phyloP scores from a whole-genome alignment of 2,888 invertebrate genomes.

The Tetragonula carbonaria region DNA sequence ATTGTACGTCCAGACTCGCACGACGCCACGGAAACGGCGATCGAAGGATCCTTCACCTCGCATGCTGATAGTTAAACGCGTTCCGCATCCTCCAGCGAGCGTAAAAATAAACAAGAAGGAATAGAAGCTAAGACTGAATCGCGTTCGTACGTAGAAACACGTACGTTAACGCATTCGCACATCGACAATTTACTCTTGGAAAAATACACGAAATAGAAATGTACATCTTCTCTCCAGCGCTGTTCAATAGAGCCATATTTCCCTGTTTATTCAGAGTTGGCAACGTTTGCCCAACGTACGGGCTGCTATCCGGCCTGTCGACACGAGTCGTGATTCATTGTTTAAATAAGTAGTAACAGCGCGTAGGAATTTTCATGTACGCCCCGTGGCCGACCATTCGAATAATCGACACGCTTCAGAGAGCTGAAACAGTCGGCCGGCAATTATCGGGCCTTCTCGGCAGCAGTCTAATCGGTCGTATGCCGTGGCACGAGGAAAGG shows the following conservation, averaged over 20 bases:
- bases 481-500: conserved; percentile 64
- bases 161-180: background rate
- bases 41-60: background rate
- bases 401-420: conserved; percentile 50
- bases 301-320: conserved; percentile 8
- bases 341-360: conserved; percentile 33
- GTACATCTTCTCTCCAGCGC: background rate
- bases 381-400: conserved; percentile 24
- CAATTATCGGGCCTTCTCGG: conserved; percentile 62
- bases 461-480: conserved; percentile 67
- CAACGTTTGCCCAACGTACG: background rate
- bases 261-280: background rate
- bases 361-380: conserved; percentile 44
- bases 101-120: background rate
- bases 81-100: background rate
- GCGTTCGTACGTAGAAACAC: background rate
- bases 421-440: conserved; percentile 53
- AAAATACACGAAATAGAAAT: conserved; percentile 6
- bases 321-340: conserved; percentile 34
- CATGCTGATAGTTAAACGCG: background rate
- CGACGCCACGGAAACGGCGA: background rate
- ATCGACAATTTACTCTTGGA: background rate
- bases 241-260: conserved; percentile 13
- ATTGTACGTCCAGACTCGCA: conserved; percentile 6
- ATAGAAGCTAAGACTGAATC: background rate